phyloP scores from a whole-genome alignment of 2,113 vertebrate species.

The Gavia stellata region DNA sequence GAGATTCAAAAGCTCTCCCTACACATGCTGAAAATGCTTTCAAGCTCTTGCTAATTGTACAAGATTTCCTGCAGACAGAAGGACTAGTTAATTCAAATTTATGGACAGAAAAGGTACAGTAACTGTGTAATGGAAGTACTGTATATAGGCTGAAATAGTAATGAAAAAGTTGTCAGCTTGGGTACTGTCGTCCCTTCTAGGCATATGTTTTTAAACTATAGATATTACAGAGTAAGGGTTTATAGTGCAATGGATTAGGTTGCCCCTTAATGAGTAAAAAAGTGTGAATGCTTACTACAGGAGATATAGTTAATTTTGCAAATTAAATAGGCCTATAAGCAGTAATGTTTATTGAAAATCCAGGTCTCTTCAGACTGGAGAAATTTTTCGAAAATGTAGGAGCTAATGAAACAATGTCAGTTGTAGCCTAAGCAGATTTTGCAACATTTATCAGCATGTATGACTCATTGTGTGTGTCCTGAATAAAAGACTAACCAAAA shows the following conservation, averaged over 20 bases:
- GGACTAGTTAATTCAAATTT: conserved; percentile 84
- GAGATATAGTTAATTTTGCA: background rate
- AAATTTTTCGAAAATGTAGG: background rate
- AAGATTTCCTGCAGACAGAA: conserved; percentile 94
- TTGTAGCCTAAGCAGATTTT: background rate
- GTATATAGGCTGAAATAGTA: background rate
- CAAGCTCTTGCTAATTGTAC: conserved; percentile 85
- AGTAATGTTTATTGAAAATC: background rate
- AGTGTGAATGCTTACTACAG: background rate
- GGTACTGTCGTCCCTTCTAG: background rate
- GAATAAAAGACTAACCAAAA: background rate
- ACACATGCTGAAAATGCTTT: conserved; percentile 91
- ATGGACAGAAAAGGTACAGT: conserved; percentile 89
- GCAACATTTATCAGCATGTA: background rate
- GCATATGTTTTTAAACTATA: background rate
- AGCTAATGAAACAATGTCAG: background rate
- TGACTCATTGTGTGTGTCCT: background rate
- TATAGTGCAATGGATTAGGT: background rate
- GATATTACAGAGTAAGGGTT: background rate
- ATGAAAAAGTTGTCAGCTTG: background rate
- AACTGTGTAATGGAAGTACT: background rate
- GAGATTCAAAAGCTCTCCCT: conserved; percentile 83
- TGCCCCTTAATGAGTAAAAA: background rate
- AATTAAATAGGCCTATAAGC: background rate
- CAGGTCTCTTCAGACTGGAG: background rate